These are phyloP conservation scores for Bruchidius siliquastri DNA, from an alignment of 2,888 invertebrate genomes.

Conservation along the genomic window DNA sequence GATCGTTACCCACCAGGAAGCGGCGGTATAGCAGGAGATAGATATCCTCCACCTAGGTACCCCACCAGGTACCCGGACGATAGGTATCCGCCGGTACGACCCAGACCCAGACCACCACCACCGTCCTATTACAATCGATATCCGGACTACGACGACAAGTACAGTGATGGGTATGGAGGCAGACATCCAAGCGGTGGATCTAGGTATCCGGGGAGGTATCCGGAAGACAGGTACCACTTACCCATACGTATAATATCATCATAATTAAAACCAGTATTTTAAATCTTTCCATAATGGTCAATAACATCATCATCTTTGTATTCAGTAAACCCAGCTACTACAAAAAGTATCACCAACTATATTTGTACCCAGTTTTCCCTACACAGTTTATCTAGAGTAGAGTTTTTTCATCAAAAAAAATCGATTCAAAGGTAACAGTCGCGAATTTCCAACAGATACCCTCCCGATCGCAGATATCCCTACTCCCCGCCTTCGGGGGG, in stretches of 20 bases:
- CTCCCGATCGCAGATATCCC: slow-evolving; percentile 13
- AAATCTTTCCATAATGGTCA: no score
- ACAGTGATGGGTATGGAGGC: slow-evolving; percentile 22
- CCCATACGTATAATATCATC: no score
- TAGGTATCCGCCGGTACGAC: slow-evolving; percentile 24
- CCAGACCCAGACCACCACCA: slow-evolving; percentile 14
- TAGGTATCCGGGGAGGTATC: slow-evolving; percentile 35
- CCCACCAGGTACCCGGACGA: slow-evolving; percentile 36
- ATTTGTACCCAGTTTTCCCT: no score
- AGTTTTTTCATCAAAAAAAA: no score
- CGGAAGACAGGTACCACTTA: slow-evolving; percentile 17
- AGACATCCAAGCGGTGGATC: slow-evolving; percentile 40
- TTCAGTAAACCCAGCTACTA: no score
- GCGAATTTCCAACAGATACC: slow-evolving; percentile 3
- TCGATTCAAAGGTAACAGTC: no score
- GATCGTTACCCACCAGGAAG: slow-evolving; percentile 24
- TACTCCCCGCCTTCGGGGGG: slow-evolving; percentile 26
- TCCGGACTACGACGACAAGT: slow-evolving; percentile 28
- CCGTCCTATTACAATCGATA: slow-evolving; percentile 18
- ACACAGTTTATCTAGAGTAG: no score
- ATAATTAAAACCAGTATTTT: no score
- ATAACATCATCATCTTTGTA: no score
- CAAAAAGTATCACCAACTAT: no score
- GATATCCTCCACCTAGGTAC: slow-evolving; percentile 32
- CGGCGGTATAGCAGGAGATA: slow-evolving; percentile 22